Evolutionary conservation across 2,888 invertebrate genomes (phyloP).

Genomic region (Hypolimnas misippus): DNA sequence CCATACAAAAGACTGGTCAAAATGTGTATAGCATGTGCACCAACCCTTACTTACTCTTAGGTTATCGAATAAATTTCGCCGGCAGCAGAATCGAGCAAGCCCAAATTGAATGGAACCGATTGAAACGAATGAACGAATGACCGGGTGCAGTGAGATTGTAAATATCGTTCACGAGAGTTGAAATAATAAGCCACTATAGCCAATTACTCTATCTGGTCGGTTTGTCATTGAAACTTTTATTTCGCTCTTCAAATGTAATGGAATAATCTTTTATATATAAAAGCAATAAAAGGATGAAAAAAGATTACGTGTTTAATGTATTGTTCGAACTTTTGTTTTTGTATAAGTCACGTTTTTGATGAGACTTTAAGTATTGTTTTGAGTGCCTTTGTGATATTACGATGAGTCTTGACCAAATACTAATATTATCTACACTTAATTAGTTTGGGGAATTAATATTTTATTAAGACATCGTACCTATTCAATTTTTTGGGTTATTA

Average conservation of each 20-base stretch:
- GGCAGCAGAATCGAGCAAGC: conserved; percentile 26
- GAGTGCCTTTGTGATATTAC: not conserved
- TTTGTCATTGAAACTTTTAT: conserved; percentile 16
- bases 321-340: conserved; percentile 1
- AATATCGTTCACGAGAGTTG: conserved; percentile 22
- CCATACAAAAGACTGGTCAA: not conserved
- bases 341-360: not conserved
- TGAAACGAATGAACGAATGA: conserved; percentile 31
- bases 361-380: not conserved
- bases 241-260: conserved; percentile 7
- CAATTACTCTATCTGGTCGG: conserved; percentile 23
- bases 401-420: not conserved
- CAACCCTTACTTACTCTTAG: conserved; percentile 17
- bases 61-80: conserved; percentile 32
- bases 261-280: conserved; percentile 6
- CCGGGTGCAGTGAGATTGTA: conserved; percentile 32
- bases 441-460: no score
- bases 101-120: conserved; percentile 41
- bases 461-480: no score
- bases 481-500: no score
- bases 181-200: conserved; percentile 27
- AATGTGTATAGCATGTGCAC: conserved; percentile 12
- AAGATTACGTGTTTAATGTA: not conserved
- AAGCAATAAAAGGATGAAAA: not conserved
- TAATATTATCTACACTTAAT: no score